These are phyloP conservation scores for Xenopus tropicalis DNA, from an alignment of 2,113 vertebrate species.

Conservation along the genomic window DNA sequence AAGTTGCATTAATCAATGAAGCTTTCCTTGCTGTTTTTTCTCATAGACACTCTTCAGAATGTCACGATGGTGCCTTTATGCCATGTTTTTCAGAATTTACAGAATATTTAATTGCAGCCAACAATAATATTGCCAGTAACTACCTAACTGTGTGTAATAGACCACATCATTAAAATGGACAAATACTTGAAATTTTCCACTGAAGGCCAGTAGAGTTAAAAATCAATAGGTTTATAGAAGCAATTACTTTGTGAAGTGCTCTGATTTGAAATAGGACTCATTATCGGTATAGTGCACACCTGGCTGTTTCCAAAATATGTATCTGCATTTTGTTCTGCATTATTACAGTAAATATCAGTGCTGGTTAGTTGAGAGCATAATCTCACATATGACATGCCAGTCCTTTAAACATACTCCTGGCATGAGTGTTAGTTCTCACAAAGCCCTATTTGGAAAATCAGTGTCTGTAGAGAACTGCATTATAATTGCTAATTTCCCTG, in stretches of 20 bases:
- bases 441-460: conserved; percentile 19
- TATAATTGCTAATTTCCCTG: conserved; percentile 41
- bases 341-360: conserved; percentile 13
- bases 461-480: conserved; percentile 29
- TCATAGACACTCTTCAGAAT: background rate
- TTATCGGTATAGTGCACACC: too few species aligned
- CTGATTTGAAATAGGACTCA: too few species aligned
- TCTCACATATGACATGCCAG: conserved; percentile 18
- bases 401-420: conserved; percentile 11
- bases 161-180: too few species aligned
- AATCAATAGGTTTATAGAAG: too few species aligned
- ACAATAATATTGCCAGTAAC: too few species aligned
- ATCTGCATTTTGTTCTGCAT: background rate
- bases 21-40: conserved; percentile 7
- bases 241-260: too few species aligned
- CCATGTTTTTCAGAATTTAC: too few species aligned
- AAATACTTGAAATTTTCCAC: background rate
- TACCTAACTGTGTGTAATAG: too few species aligned
- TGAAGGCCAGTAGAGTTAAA: background rate
- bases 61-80: background rate
- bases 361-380: background rate
- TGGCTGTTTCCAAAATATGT: too few species aligned
- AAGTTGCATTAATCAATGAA: conserved; percentile 9
- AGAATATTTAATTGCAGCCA: too few species aligned
- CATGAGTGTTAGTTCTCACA: conserved; percentile 15